Conservation (phyloP, 2,113 vertebrate species). For the Pimephales promelas region DNA sequence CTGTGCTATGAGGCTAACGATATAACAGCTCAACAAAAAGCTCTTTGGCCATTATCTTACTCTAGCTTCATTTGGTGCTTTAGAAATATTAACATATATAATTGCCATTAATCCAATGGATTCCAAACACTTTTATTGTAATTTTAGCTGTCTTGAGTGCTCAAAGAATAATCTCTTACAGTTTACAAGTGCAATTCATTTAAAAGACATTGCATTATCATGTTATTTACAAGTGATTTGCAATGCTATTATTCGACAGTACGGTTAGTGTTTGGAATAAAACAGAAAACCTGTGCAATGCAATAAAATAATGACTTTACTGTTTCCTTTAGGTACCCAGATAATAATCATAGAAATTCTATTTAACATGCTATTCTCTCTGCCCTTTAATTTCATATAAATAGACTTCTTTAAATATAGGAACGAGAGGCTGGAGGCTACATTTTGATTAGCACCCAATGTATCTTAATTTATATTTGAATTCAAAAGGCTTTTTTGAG, state of each 20-base stretch:
- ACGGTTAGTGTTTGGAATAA: slow-evolving; percentile 4
- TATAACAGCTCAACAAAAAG: not conserved
- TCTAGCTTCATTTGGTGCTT: not conserved
- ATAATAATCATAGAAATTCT: slow-evolving; percentile 27
- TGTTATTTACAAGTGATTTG: slow-evolving; percentile 35
- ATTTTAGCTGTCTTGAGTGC: not conserved
- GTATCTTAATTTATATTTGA: slow-evolving; percentile 13
- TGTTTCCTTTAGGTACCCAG: not conserved
- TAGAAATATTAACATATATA: not conserved
- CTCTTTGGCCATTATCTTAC: not conserved
- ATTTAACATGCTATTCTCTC: slow-evolving; percentile 24
- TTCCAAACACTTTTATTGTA: slow-evolving; percentile 1
- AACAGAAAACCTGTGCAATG: not conserved
- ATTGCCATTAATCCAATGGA: not conserved
- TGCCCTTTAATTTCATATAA: slow-evolving; percentile 3
- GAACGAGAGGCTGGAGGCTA: slow-evolving; percentile 18
- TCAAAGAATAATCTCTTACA: not conserved
- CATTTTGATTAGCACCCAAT: not conserved
- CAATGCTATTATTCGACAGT: slow-evolving; percentile 37
- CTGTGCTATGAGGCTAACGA: too few relatives aligned
- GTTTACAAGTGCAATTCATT: slow-evolving; percentile 30
- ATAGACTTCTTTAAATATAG: not conserved
- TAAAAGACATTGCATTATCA: slow-evolving; percentile 16
- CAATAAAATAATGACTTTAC: slow-evolving; percentile 8
- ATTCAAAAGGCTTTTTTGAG: not conserved